Conservation (phyloP, 1,140 invertebrate species). For the Campoletis sonorensis region DNA sequence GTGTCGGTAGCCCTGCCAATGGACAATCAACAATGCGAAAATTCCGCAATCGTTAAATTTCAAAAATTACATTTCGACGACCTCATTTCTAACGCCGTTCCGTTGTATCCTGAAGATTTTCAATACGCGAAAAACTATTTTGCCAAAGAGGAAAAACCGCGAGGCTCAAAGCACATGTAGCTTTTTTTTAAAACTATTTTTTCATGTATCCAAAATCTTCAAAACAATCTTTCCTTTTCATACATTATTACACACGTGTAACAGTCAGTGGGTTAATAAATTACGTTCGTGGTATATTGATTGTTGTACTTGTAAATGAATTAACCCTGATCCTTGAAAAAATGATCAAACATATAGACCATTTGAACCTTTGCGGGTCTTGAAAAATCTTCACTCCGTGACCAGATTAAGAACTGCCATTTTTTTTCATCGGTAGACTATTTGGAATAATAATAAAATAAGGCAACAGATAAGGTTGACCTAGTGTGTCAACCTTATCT, state of each 20-base stretch:
- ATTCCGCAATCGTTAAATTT: constrained; percentile 64
- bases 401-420: too few relatives aligned
- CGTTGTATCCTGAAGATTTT: constrained; percentile 76
- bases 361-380: too few relatives aligned
- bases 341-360: too few relatives aligned
- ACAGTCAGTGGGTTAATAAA: constrained; percentile 41
- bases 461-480: too few relatives aligned
- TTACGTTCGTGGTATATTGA: background rate
- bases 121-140: constrained; percentile 77
- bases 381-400: too few relatives aligned
- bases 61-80: constrained; percentile 76
- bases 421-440: too few relatives aligned
- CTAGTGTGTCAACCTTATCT: too few relatives aligned
- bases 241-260: constrained; percentile 7
- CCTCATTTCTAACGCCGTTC: constrained; percentile 77
- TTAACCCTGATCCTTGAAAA: too few relatives aligned
- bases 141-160: constrained; percentile 72
- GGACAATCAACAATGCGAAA: constrained; percentile 21
- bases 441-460: too few relatives aligned
- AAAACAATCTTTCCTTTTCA: background rate
- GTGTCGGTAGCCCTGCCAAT: constrained; percentile 84
- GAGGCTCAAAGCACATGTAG: background rate
- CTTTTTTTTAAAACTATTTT: background rate
- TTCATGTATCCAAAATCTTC: background rate
- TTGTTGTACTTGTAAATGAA: background rate